Evolutionary conservation across 2,113 vertebrate species (phyloP).

Genomic region (Rana temporaria): DNA sequence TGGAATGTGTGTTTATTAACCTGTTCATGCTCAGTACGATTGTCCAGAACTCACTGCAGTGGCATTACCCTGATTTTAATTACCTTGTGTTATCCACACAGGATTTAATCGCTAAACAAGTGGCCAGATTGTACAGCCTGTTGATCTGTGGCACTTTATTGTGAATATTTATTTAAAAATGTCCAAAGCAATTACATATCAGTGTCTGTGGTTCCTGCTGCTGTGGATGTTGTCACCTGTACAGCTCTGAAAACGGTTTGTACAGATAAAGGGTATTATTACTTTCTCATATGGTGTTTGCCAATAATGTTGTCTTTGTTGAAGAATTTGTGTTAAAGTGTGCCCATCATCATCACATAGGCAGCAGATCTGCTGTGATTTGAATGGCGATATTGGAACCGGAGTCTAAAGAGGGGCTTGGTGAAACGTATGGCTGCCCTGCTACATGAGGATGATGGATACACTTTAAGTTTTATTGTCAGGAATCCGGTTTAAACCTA

Average conservation of each 20-base stretch:
- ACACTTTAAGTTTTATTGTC: background rate
- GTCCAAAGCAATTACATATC: no score
- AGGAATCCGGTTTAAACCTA: background rate
- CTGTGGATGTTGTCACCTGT: no score
- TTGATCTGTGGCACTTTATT: no score
- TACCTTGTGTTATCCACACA: background rate
- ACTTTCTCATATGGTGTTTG: background rate
- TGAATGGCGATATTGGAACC: no score
- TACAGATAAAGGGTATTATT: background rate
- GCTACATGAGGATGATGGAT: background rate
- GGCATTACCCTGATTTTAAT: no score
- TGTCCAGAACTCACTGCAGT: no score
- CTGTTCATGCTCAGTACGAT: no score
- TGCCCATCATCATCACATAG: background rate
- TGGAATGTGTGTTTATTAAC: background rate
- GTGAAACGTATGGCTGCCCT: no score
- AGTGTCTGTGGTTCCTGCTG: no score
- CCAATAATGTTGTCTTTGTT: background rate
- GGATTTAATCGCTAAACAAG: background rate
- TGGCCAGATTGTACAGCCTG: background rate
- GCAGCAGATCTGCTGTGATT: background rate
- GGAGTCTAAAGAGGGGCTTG: no score
- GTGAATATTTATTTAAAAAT: no score
- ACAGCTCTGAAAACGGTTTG: background rate
- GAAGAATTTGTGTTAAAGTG: no score